A percentile compares a stretch with the other conserved stretches of the same genome.
Conservation (phyloP, 2,113 vertebrate genomes). For the Corydoras maculifer region DNA sequence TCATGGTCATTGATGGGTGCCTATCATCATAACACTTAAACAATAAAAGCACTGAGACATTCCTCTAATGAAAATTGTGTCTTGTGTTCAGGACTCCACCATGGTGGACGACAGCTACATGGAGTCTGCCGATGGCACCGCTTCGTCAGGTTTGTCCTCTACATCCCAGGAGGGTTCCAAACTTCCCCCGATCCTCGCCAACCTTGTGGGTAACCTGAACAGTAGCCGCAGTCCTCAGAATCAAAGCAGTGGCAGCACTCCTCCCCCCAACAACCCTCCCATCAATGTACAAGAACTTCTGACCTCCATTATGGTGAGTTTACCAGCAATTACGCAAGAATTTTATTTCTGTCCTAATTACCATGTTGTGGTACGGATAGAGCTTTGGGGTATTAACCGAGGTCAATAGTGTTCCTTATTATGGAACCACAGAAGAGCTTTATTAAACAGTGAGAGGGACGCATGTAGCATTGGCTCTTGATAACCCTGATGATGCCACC, state of each 20-base stretch:
- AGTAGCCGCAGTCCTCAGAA: constrained; percentile 70
- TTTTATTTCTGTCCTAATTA: no score
- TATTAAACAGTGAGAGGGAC: no score
- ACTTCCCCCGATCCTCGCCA: constrained; percentile 83
- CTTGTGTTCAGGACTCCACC: constrained; percentile 70
- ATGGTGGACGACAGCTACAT: constrained; percentile 70
- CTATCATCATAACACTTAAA: no score
- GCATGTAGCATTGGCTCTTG: no score
- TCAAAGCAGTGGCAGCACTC: constrained; percentile 54
- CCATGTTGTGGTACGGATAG: no score
- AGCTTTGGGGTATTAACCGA: no score
- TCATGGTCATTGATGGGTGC: no score
- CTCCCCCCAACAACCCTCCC: constrained; percentile 50
- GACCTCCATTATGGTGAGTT: constrained; percentile 82
- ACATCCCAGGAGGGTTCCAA: constrained; percentile 66
- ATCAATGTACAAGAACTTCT: constrained; percentile 91
- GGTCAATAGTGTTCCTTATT: no score
- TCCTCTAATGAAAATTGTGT: no score
- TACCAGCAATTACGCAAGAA: not conserved
- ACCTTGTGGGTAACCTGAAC: constrained; percentile 68
- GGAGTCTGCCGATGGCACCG: constrained; percentile 65
- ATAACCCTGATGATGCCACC: no score
- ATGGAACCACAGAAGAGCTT: no score
- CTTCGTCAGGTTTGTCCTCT: constrained; percentile 51
- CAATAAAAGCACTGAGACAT: no score